Percentiles rank a stretch among this genome's conserved stretches.
Evolutionary conservation across 2,113 vertebrate genomes (phyloP).

Genomic region (Ammodytes marinus): DNA sequence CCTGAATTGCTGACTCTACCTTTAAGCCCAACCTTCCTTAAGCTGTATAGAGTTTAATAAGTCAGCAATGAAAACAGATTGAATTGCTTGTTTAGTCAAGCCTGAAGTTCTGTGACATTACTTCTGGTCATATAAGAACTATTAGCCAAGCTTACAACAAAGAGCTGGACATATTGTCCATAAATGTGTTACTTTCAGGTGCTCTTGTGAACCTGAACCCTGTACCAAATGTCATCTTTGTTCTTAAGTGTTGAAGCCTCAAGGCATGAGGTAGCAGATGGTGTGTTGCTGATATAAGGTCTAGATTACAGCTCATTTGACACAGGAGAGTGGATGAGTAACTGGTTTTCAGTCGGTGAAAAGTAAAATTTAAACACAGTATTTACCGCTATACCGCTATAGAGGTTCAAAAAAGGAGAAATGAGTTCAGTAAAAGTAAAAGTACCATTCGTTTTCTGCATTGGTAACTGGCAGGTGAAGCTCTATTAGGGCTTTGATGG

Average conservation of each 20-base stretch:
- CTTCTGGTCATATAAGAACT: background rate
- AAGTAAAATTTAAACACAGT: background rate
- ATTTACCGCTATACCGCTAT: background rate
- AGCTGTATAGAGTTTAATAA: background rate
- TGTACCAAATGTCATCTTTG: conserved; percentile 40
- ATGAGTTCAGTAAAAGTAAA: background rate
- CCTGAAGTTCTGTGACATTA: background rate
- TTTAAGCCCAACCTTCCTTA: conserved; percentile 2
- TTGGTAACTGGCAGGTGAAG: background rate
- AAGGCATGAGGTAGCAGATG: conserved; percentile 33
- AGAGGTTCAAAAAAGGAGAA: background rate
- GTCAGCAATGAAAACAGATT: background rate
- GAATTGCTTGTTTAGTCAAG: no score
- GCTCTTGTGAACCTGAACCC: conserved; percentile 16
- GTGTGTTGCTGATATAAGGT: conserved; percentile 1
- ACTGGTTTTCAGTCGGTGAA: conserved; percentile 1
- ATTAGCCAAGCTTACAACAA: background rate
- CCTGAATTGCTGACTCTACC: no score
- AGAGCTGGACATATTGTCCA: background rate
- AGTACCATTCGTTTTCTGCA: background rate
- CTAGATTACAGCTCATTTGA: conserved; percentile 32
- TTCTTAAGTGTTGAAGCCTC: conserved; percentile 19
- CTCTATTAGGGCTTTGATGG: background rate
- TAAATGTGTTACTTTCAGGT: background rate
- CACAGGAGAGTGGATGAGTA: background rate